Evolutionary conservation across 1,140 invertebrate genomes (phyloP).

Genomic region (Diorhabda carinulata): DNA sequence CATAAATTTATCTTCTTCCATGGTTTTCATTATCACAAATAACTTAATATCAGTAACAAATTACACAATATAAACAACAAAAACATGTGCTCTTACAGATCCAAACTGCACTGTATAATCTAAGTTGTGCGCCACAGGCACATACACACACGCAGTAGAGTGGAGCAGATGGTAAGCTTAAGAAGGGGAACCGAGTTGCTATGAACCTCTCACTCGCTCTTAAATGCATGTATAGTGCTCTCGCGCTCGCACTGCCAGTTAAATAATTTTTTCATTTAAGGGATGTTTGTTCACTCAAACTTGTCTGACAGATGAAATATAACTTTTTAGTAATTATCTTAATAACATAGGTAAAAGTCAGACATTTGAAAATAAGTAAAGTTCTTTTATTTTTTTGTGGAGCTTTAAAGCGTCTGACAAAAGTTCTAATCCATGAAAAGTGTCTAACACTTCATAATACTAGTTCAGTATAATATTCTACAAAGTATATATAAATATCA

Average conservation of each 20-base stretch:
- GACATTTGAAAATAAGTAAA: too few relatives aligned
- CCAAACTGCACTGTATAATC: conserved; percentile 5
- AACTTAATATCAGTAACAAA: background rate
- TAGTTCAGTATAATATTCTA: too few relatives aligned
- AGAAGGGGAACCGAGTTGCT: conserved; percentile 5
- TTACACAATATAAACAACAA: conserved; percentile 12
- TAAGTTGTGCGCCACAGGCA: conserved; percentile 1
- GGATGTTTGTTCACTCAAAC: conserved; percentile 16
- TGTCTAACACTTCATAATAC: too few relatives aligned
- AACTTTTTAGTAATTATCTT: too few relatives aligned
- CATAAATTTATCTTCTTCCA: conserved; percentile 15
- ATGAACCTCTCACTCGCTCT: background rate
- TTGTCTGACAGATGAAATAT: background rate
- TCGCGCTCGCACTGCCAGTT: conserved; percentile 8
- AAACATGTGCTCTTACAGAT: conserved; percentile 12
- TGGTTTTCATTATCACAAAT: conserved; percentile 7
- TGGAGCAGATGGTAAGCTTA: background rate
- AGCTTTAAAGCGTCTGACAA: too few relatives aligned
- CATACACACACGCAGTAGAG: conserved; percentile 8
- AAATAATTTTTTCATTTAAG: conserved; percentile 12
- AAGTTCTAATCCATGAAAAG: too few relatives aligned
- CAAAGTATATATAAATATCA: too few relatives aligned
- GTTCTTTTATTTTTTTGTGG: too few relatives aligned
- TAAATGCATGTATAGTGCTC: conserved; percentile 13
- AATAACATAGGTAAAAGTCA: too few relatives aligned